These are phyloP conservation scores for Malaclemys terrapin DNA, from an alignment of 2,113 vertebrate genomes.

Conservation along the genomic window DNA sequence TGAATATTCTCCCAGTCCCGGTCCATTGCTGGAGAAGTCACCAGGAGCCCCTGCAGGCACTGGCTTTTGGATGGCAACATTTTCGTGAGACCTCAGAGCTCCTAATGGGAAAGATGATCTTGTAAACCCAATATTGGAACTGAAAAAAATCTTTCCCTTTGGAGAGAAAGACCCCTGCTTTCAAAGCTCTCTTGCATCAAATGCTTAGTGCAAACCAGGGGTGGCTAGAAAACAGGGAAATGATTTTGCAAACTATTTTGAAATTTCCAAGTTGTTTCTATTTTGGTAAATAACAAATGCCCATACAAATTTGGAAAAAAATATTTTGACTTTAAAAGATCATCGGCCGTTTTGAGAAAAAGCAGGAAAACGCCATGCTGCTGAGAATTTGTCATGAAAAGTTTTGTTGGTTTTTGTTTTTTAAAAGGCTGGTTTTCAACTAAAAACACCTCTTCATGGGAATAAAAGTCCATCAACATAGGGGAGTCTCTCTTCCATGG, in stretches of 20 bases:
- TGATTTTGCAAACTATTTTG: background rate
- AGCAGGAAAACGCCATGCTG: conserved; percentile 37
- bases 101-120: background rate
- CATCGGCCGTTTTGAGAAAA: background rate
- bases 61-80: background rate
- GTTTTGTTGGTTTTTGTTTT: background rate
- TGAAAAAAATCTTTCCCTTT: background rate
- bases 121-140: background rate
- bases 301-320: background rate
- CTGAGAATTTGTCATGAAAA: background rate
- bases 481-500: background rate
- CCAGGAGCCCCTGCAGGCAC: background rate
- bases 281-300: conserved; percentile 14
- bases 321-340: background rate
- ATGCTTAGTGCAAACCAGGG: conserved; percentile 2
- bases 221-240: background rate
- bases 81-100: background rate
- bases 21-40: background rate
- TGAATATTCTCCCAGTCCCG: background rate
- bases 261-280: background rate
- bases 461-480: background rate
- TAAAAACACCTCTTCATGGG: conserved; percentile 48
- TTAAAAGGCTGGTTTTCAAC: conserved; percentile 26
- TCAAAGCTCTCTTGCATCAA: background rate
- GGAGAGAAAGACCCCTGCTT: background rate